Base-by-base conservation (phyloP, 2,797 vertebrate species). In the Amphiprion clarkii region DNA sequence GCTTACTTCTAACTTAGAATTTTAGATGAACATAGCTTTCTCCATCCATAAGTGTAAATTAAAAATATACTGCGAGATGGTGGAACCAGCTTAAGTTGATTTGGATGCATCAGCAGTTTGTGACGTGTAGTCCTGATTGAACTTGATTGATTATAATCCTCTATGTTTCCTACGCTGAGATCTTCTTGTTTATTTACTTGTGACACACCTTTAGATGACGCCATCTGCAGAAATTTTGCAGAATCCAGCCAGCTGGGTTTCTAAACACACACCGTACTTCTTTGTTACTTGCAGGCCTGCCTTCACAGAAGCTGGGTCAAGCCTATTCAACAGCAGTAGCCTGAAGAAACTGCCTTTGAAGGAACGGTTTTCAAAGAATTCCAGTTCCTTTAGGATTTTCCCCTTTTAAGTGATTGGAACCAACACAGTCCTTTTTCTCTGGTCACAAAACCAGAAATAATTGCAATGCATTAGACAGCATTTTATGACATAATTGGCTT, bases 301-400 rank as follows among this genome's bases (percentile, higher is more conserved):
- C 67, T 58, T 58, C 39, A 44, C 29, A 62, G 25, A 68, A 57
- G 2, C 16, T 11, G 14, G 17, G 25, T 57, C 36, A 62, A 25
- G 39, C 14, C 36, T 58, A 14, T 58, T 42, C n/a, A 65, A n/a
- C 39, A 40, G 46, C 5, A 25, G n/a, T 5, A 44, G n/a, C 17
- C 27, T 66, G 23, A 17, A 19, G 44, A 9, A 19, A 4, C 3
- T n/a, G 56, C 23, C 21, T 75, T 55, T 61, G 39, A 67, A 75
- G 49, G 29, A 60, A 33, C 63, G 13, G 49, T 51, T 29, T 40
- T 16, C 56, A 39, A 49, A 19, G 33, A 5, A n/a, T 57, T 62
- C 31, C 33, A 29, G 11, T 49, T 23, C 21, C 63, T 63, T 56
- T 19, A 42, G 36, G 16, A 14, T 44, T 64, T 25, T 17, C 19